Evolutionary conservation across 2,113 vertebrate species (phyloP), one percentile per base, ranked within the genome.

Genomic region (Cyphotilapia sp.): DNA sequence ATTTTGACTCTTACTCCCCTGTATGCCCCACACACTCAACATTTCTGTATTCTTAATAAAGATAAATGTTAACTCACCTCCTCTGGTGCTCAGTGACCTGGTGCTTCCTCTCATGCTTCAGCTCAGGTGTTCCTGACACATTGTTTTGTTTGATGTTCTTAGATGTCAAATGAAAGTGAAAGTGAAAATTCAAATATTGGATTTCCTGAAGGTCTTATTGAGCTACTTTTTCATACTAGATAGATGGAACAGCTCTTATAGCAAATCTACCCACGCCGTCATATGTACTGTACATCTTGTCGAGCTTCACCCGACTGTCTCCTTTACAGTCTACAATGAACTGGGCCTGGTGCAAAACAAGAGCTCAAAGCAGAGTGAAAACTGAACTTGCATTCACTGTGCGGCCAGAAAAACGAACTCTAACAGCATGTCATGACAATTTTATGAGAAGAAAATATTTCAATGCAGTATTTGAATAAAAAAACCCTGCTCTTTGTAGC

Each of bases 21-120:
- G 5, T 22, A 2, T 22, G 51, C n/a, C n/a, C 51, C 51, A 22
- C n/a, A 0, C 5, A 51, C 49, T 54, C 51, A 54, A 53, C 56
- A 59, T 59, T 59, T 29, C 24, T 59, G 13, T 59, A 16, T 31
- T 61, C 57, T 31, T 61, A 61, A 61, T 31, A 61, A 61, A 61
- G 13, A 31, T 31, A 31, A 61, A 61, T 61, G 57, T 61, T 4
- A 61, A 9, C 27, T 2, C 57, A 17, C 14, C 27, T 17, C 27
- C 27, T 33, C 31, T 35, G 59, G 6, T 63, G 17, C 61, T 66
- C 9, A 63, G 57, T 61, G 57, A 61, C 5, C 31, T 12, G 61
- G 4, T 35, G 31, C 17, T 11, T n/a, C 31, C 61, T 66, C 9
- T 38, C 31, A 0, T 0, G 3, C 9, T 35, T 66, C 31, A 1